phyloP scores from a whole-genome alignment of 2,113 vertebrate genomes.

The Chrysemys picta region DNA sequence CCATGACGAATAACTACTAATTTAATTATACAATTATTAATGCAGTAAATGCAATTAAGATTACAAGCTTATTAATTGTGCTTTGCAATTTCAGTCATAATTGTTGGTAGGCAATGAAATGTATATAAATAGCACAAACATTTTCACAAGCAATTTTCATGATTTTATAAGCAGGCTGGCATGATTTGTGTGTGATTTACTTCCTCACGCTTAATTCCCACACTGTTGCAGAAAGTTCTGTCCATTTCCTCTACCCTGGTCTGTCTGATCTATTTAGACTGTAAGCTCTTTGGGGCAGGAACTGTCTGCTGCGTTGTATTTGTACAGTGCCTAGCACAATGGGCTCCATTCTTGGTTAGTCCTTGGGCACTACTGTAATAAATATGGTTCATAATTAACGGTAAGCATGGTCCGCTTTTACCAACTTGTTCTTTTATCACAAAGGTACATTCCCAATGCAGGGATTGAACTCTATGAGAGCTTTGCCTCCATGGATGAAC shows the following conservation, averaged over 20 bases:
- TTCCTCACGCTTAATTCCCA: conserved; percentile 30
- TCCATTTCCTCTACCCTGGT: background rate
- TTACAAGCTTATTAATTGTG: conserved; percentile 68
- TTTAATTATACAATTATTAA: conserved; percentile 74
- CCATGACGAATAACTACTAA: conserved; percentile 65
- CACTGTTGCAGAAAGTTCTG: background rate
- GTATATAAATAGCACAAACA: background rate
- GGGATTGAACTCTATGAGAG: rapidly evolving
- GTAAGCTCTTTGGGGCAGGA: background rate
- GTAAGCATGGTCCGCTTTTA: background rate
- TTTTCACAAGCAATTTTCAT: background rate
- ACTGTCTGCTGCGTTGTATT: background rate
- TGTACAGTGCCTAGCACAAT: background rate
- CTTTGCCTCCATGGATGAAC: background rate
- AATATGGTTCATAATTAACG: rapidly evolving
- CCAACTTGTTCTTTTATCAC: background rate
- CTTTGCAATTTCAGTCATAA: conserved; percentile 72
- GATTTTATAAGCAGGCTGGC: background rate
- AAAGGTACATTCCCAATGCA: too few relatives aligned
- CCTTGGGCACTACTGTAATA: background rate
- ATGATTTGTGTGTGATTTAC: background rate
- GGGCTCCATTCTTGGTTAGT: background rate
- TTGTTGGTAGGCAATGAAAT: conserved; percentile 20
- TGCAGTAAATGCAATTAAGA: conserved; percentile 77
- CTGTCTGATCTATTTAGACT: background rate